These are phyloP conservation scores for Parnassius apollo DNA, from an alignment of 2,888 invertebrate species.

Conservation along the genomic window DNA sequence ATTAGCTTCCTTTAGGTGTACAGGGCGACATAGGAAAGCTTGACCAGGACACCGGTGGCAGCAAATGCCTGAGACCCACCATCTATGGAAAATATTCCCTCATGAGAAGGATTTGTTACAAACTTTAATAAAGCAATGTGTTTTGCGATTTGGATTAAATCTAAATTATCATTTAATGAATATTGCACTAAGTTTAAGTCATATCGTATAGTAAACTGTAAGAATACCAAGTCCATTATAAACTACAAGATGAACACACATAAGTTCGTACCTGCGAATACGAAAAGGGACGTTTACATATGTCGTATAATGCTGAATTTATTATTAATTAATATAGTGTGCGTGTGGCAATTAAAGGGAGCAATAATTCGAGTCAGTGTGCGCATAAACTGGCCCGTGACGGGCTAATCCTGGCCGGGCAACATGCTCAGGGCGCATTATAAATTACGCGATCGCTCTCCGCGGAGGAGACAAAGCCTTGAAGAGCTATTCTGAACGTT, in stretches of 20 bases:
- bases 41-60: no score
- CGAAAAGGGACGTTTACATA: slow-evolving; percentile 15
- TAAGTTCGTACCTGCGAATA: slow-evolving; percentile 8
- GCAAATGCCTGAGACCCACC: no score
- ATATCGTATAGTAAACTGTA: no score
- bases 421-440: slow-evolving; percentile 51
- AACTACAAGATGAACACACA: background rate
- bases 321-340: slow-evolving; percentile 30
- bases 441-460: slow-evolving; percentile 62
- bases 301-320: slow-evolving; percentile 42
- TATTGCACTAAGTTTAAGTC: no score
- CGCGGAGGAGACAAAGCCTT: slow-evolving; percentile 52
- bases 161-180: no score
- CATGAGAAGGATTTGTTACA: no score
- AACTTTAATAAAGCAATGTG: no score
- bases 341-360: slow-evolving; percentile 60
- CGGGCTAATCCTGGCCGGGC: slow-evolving; percentile 58
- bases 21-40: no score
- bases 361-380: slow-evolving; percentile 59
- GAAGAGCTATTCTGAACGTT: slow-evolving; percentile 20
- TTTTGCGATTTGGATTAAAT: no score
- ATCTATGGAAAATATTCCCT: no score
- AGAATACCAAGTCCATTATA: background rate
- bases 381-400: slow-evolving; percentile 52
- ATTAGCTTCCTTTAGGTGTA: no score